Evolutionary conservation across 2,113 vertebrate genomes (phyloP).

Genomic region (Cyprinodon tularosa): DNA sequence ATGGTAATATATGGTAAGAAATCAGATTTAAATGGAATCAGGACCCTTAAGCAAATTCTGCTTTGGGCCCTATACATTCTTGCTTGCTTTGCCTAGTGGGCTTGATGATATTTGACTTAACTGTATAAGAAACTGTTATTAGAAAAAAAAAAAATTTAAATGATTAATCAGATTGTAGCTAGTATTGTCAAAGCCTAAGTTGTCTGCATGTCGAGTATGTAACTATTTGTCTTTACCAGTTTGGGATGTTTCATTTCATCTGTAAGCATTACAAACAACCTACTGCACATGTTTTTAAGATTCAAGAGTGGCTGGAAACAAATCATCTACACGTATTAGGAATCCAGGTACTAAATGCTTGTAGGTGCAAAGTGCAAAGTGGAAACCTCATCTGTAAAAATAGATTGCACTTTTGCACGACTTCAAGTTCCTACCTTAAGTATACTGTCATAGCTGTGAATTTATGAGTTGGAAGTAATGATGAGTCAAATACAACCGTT

Average conservation of each 20-base stretch:
- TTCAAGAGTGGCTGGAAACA: background rate
- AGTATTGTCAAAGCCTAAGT: background rate
- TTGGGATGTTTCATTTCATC: too few relatives aligned
- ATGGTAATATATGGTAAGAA: too few relatives aligned
- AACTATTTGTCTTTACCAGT: background rate
- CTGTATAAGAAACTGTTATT: too few relatives aligned
- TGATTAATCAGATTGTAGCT: background rate
- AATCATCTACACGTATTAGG: background rate
- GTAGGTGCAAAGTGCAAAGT: background rate
- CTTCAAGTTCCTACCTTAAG: background rate
- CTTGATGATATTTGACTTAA: too few relatives aligned
- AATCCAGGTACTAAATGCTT: background rate
- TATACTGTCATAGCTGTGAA: background rate
- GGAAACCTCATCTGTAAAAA: background rate
- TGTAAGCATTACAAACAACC: background rate
- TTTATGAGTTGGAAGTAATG: conserved; percentile 6
- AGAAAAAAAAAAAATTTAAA: too few relatives aligned
- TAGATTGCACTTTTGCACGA: background rate
- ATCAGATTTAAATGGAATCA: too few relatives aligned
- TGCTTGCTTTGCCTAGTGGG: too few relatives aligned
- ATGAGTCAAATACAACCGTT: background rate
- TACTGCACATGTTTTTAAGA: background rate
- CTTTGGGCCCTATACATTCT: too few relatives aligned
- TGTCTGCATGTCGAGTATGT: background rate
- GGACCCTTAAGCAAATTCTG: too few relatives aligned